Evolutionary conservation across 2,797 vertebrate species (phyloP).

Genomic region (Cirrhinus molitorella): DNA sequence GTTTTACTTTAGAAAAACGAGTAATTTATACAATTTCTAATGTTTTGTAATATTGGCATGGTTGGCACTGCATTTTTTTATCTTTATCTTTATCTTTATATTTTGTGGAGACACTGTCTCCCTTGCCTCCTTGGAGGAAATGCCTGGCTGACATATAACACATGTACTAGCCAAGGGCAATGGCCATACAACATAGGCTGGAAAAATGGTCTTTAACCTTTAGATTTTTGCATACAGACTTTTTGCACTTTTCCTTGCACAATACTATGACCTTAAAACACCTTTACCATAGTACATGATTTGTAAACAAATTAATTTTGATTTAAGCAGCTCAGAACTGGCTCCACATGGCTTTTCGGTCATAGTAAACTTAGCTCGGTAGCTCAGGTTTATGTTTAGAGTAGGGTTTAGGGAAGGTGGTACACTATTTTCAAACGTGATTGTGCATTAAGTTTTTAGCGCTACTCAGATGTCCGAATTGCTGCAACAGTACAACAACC

Average conservation of each 20-base stretch:
- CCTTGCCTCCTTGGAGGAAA: too few species aligned
- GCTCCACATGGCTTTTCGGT: background rate
- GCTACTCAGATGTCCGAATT: background rate
- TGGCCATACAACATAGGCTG: background rate
- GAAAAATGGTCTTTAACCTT: background rate
- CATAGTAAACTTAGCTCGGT: background rate
- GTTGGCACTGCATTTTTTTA: too few species aligned
- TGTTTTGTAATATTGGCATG: too few species aligned
- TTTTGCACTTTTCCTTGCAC: background rate
- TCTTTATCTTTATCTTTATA: too few species aligned
- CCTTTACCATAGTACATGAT: background rate
- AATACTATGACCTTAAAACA: background rate
- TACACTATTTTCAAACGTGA: too few species aligned
- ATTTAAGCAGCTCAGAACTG: background rate
- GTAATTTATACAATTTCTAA: too few species aligned
- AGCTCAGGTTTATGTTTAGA: background rate
- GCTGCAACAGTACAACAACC: background rate
- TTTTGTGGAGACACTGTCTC: too few species aligned
- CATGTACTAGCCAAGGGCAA: conserved; percentile 6
- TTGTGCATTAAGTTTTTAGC: background rate
- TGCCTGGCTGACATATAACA: conserved; percentile 9
- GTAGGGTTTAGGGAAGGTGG: background rate
- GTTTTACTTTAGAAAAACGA: too few species aligned
- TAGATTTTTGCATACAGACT: background rate
- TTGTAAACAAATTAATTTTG: background rate